These are phyloP conservation scores for Triplophysa bombifrons DNA, from an alignment of 2,797 vertebrate species.

Conservation along the genomic window DNA sequence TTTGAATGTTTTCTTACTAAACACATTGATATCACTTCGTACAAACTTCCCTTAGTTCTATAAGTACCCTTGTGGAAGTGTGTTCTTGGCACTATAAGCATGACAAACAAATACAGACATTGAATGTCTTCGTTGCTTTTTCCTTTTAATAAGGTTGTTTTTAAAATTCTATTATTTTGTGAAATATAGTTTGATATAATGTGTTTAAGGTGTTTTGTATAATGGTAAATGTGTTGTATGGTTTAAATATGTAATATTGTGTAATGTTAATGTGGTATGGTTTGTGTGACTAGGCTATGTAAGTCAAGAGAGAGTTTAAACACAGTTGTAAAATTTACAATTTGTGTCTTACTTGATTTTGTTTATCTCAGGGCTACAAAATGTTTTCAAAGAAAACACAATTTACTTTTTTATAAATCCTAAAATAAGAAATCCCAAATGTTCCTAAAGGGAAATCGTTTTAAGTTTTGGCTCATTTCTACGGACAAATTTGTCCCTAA, in stretches of 20 bases:
- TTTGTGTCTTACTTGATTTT: neutral
- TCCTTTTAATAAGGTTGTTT: neutral
- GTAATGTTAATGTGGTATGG: neutral
- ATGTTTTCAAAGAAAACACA: neutral
- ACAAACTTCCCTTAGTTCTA: no score
- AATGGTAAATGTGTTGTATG: no score
- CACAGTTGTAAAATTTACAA: neutral
- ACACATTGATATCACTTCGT: no score
- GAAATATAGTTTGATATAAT: no score
- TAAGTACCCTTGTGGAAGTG: no score
- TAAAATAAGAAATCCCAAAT: neutral
- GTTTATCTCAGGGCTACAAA: neutral
- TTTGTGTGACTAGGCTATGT: neutral
- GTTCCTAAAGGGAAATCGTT: neutral
- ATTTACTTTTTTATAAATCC: neutral
- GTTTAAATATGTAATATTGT: neutral
- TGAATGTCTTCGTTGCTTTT: no score
- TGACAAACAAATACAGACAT: no score
- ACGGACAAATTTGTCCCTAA: neutral
- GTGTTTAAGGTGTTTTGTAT: no score
- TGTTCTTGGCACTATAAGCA: no score
- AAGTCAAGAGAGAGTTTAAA: neutral
- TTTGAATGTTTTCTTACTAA: no score
- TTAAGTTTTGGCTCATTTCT: neutral
- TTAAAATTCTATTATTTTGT: no score